Evolutionary conservation across 2,888 invertebrate species (phyloP), one percentile per base, ranked within the genome.

Genomic region (Lasius fuliginosus): DNA sequence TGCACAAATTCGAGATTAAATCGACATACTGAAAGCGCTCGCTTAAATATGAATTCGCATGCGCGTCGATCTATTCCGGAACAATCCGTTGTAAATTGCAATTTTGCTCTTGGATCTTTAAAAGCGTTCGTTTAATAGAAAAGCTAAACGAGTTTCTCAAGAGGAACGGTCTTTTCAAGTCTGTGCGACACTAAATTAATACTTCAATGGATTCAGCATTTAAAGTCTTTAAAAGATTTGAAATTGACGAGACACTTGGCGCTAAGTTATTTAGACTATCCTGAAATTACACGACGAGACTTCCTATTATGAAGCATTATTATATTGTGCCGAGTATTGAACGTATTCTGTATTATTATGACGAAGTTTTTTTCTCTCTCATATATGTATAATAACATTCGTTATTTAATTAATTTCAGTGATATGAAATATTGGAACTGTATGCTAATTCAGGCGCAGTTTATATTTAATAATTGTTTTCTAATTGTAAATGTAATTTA

Each of bases 401-500:
- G 3, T 36, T 40, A 46, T 77, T 67, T 6, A 68, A 85, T 86
- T 86, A 82, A 82, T 83, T 86, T 77, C 56, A 65, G 82, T 83
- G 65, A 76, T 49, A 73, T 62, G 64, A 71, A 40, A 77, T 86
- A 86, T 83, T 73, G 58, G n/a, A 12, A 56, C 30, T 33, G 62
- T 64, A 9, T 8, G 11, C 53, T 27, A 49, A 67, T 77, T 30
- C 62, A 40, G n/a, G 33, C 12, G 49, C 69, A 73, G 69, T 82
- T 85, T 67, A 84, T 88, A 83, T 67, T 82, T 49, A 68, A 79
- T 88, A 86, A 88, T 90, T 82, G 74, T n/a, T 79, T 79, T 73
- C 79, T 42, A 42, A 73, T 73, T 36, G 56, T 58, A 27, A 73
- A n/a, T 33, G 40, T 42, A 74, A 76, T 74, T 74, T 42, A 58